A percentile compares a stretch with the other conserved stretches of the same genome.
phyloP scores from a whole-genome alignment of 2,888 invertebrate species.

The Latrodectus elegans region DNA sequence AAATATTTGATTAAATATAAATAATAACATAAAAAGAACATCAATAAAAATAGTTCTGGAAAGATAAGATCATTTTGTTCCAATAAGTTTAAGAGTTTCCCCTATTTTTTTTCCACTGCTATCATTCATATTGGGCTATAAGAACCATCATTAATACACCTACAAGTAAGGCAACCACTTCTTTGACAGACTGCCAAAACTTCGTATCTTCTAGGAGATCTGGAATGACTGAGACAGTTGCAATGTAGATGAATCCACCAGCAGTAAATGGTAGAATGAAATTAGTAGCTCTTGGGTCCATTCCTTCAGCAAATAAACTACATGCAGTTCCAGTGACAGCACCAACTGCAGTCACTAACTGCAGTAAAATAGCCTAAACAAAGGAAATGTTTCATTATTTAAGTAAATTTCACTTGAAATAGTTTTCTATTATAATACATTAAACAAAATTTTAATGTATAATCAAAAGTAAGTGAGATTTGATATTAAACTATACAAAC shows the following conservation, averaged over 20 bases:
- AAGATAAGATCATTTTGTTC: not conserved
- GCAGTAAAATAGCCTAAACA: constrained; percentile 90
- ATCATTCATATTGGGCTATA: constrained; percentile 86
- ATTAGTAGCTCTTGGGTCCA: constrained; percentile 82
- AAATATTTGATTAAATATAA: not conserved
- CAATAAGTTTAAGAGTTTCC: not conserved
- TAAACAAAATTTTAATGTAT: no score
- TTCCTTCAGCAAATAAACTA: constrained; percentile 87
- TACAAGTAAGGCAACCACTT: constrained; percentile 88
- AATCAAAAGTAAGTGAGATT: no score
- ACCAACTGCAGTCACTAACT: constrained; percentile 94
- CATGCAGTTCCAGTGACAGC: constrained; percentile 94
- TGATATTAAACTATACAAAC: no score
- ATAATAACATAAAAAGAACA: not conserved
- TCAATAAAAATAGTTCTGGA: not conserved
- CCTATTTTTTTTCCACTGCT: not conserved
- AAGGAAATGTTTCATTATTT: not conserved
- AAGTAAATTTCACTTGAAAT: no score
- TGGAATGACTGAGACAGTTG: constrained; percentile 98
- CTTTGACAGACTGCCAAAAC: constrained; percentile 90
- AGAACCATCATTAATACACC: constrained; percentile 97
- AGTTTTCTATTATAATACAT: no score
- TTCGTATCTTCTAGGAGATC: constrained; percentile 93
- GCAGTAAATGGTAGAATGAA: constrained; percentile 98
- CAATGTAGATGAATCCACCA: constrained; percentile 99